These are phyloP conservation scores for Chrysoperla carnea DNA, from an alignment of 1,140 invertebrate species.

Conservation along the genomic window DNA sequence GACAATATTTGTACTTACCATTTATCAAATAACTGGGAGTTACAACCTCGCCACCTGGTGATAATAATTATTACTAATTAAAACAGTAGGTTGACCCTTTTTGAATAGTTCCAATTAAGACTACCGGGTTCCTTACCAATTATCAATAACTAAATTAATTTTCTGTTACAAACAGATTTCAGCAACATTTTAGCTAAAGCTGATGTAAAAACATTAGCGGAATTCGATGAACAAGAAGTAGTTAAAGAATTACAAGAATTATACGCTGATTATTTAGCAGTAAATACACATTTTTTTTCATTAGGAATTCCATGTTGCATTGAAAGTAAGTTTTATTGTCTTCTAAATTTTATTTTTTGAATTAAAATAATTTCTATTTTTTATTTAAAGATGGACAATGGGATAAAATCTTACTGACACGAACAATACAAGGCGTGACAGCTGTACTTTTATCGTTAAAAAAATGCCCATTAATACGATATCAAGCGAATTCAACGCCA, in stretches of 20 bases:
- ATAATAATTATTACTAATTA: no score
- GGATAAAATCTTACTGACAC: slow-evolving; percentile 31
- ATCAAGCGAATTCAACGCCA: slow-evolving; percentile 75
- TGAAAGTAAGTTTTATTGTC: slow-evolving; percentile 20
- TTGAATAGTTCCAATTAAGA: no score
- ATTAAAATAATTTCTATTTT: background rate
- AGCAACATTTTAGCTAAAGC: slow-evolving; percentile 95
- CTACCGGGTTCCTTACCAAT: no score
- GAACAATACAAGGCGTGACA: slow-evolving; percentile 71
- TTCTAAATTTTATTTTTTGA: background rate
- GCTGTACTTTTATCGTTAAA: slow-evolving; percentile 82
- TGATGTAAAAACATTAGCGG: slow-evolving; percentile 88
- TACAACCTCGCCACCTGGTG: no score
- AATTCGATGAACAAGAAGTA: slow-evolving; percentile 94
- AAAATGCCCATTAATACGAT: slow-evolving; percentile 79
- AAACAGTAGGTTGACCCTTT: no score
- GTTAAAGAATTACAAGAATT: slow-evolving; percentile 90
- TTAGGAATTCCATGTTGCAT: slow-evolving; percentile 46
- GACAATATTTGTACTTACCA: no score
- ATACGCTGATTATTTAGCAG: slow-evolving; percentile 86
- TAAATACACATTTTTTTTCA: slow-evolving; percentile 79
- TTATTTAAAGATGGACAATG: background rate
- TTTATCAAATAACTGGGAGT: no score
- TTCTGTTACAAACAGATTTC: slow-evolving; percentile 68
- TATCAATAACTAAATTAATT: no score